Evolutionary conservation across 1,140 invertebrate species (phyloP), one percentile per base, ranked within the genome.

Genomic region (Eubasilissa regina): DNA sequence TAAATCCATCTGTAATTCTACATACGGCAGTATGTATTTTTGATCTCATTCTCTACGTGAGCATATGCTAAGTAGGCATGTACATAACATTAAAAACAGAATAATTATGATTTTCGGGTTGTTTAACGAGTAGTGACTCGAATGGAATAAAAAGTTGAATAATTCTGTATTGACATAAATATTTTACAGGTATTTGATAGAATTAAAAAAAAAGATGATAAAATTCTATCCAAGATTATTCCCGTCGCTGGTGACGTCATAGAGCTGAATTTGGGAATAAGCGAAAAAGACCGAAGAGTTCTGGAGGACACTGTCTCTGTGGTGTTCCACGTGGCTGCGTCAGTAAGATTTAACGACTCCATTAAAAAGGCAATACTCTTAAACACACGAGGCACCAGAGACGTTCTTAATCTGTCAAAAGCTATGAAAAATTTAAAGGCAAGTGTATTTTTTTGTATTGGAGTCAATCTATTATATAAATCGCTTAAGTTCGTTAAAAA

Each of bases 321-420:
- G 9, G 47, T 82, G 21, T 80, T 82, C 47, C 81, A 82, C 25
- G 81, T 47, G 12, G 81, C 81, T 53, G 70, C 81, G 19, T 80
- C 78, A 13, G 78, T 82, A 3, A 93, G 94, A 84, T 97, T 97
- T 86, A 93, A 95, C 83, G 95, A 96, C 83, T 87, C 89, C n/a
- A 85, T 97, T 0, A 92, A 91, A 86, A 77, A 87, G 3, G 89
- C 91, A 0, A 84, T 92, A 17, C 86, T 89, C 0, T 84, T 88
- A 43, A 93, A 93, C 78, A 84, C 89, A 0, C 84, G 89, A 74
- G 91, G 90, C 3, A 91, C 91, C 0, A 87, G 89, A 60, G 87
- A 89, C 53, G 44, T 92, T 19, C 86, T 92, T 21, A 86, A 91
- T 25, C 83, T 93, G 0, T 89, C 89, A 70, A 86, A 90, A 47